Evolutionary conservation across 1,140 invertebrate genomes (phyloP).

Genomic region (Chironomus striatipennis): DNA sequence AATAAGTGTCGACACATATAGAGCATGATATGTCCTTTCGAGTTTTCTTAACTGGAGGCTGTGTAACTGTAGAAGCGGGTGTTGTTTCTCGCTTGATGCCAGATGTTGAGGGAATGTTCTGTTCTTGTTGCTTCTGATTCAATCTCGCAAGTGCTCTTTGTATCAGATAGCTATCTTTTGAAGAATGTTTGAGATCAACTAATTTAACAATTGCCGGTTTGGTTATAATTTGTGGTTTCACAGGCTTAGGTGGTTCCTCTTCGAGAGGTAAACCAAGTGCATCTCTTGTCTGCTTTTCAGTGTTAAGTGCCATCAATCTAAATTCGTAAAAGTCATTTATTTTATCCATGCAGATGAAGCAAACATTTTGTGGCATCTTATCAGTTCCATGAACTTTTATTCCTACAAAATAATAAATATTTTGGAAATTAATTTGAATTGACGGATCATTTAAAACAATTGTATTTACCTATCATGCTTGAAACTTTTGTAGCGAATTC

Average conservation of each 20-base stretch:
- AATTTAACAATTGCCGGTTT: not conserved
- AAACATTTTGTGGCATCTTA: conserved; percentile 51
- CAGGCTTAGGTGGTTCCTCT: not conserved
- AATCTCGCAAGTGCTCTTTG: not conserved
- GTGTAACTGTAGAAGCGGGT: not conserved
- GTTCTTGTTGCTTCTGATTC: not conserved
- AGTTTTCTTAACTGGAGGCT: not conserved
- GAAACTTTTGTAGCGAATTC: not conserved
- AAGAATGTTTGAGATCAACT: not conserved
- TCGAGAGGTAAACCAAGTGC: not conserved
- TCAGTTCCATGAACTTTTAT: conserved; percentile 32
- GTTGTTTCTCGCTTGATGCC: not conserved
- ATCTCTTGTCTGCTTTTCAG: conserved; percentile 43
- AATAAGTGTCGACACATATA: not conserved
- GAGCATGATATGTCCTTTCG: not conserved
- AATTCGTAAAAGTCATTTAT: conserved; percentile 52
- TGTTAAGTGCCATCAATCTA: conserved; percentile 46
- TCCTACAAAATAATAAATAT: not conserved
- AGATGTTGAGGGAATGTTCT: not conserved
- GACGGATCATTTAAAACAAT: not conserved
- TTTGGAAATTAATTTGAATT: not conserved
- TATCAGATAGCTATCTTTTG: not conserved
- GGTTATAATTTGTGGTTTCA: not conserved
- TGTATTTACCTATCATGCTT: not conserved
- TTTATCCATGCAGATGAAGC: conserved; percentile 48